Evolutionary conservation across 2,113 vertebrate genomes (phyloP).

Genomic region (Dipodomys ordii): DNA sequence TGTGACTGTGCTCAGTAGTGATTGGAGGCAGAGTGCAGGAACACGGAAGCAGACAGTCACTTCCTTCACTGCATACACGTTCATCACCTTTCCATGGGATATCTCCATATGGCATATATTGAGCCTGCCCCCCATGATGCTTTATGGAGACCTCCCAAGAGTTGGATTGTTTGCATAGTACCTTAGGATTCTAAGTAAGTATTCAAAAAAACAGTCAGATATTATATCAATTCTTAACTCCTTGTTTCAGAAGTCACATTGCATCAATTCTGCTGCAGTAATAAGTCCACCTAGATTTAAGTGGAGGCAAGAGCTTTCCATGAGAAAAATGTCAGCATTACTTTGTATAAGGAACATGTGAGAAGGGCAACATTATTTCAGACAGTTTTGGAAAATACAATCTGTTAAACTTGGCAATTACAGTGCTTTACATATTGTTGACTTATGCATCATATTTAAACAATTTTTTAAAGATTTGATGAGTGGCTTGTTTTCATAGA

Average conservation of each 20-base stretch:
- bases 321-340: neutral
- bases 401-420: neutral
- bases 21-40: neutral
- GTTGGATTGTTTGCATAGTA: neutral
- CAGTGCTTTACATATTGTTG: slow-evolving; percentile 12
- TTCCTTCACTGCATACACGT: neutral
- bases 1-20: neutral
- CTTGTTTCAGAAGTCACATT: slow-evolving; percentile 19
- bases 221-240: neutral
- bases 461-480: slow-evolving; percentile 33
- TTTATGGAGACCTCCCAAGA: neutral
- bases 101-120: neutral
- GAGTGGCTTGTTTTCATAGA: slow-evolving; percentile 21
- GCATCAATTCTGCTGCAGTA: neutral
- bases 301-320: neutral
- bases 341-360: neutral
- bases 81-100: neutral
- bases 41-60: neutral
- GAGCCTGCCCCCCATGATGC: neutral
- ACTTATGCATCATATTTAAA: neutral
- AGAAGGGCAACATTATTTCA: neutral
- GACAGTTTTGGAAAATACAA: slow-evolving; percentile 23
- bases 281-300: neutral
- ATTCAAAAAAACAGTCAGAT: neutral
- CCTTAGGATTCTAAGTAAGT: neutral